phyloP scores from a whole-genome alignment of 1,140 invertebrate genomes.

The Aphelinus certus region DNA sequence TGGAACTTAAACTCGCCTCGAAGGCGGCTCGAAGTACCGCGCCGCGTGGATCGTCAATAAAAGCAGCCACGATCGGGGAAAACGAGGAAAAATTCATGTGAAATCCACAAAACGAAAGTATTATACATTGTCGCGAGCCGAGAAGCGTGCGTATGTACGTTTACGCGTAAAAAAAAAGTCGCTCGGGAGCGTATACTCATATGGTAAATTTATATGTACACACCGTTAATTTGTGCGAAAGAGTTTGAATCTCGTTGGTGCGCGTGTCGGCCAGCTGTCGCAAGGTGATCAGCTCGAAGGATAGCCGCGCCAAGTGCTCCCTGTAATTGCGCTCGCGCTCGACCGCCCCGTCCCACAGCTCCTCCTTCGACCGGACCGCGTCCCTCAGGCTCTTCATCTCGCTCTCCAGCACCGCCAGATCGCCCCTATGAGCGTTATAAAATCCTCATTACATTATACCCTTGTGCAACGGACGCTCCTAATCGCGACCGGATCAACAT shows the following conservation, averaged over 20 bases:
- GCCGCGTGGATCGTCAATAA: not conserved
- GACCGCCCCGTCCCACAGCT: conserved; percentile 50
- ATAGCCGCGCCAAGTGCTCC: conserved; percentile 54
- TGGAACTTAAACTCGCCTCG: too few species aligned
- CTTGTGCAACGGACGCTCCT: too few species aligned
- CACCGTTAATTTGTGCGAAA: conserved; percentile 49
- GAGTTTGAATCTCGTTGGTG: conserved; percentile 48
- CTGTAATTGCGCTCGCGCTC: conserved; percentile 55
- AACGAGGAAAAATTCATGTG: too few species aligned
- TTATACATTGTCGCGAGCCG: too few species aligned
- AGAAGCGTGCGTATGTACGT: too few species aligned
- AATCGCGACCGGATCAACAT: too few species aligned
- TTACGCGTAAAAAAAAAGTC: not conserved
- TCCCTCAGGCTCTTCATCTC: conserved; percentile 56
- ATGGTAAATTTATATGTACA: not conserved
- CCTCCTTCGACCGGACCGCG: conserved; percentile 50
- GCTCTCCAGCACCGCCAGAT: conserved; percentile 52
- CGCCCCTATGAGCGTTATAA: conserved; percentile 46
- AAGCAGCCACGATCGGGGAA: not conserved
- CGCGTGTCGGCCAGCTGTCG: conserved; percentile 55
- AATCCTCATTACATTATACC: too few species aligned
- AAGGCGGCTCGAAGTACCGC: not conserved
- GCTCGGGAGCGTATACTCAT: too few species aligned
- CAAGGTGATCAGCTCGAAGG: conserved; percentile 51
- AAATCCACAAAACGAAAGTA: too few species aligned